Base-by-base conservation (phyloP, 1,140 invertebrate genomes). In the Brachionus rotundiformis region DNA sequence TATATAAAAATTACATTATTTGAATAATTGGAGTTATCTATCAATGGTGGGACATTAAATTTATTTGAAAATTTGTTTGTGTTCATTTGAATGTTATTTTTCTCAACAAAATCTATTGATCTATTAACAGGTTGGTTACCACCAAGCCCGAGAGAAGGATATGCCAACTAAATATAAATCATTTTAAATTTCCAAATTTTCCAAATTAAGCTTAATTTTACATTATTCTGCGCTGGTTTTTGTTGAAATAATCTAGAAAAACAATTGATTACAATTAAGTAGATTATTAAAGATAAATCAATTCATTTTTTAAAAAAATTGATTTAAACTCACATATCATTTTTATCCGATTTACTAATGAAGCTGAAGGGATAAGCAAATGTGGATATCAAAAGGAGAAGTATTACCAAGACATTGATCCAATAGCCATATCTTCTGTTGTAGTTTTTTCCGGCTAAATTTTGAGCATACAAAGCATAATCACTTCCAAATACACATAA, bases 401-500 rank as follows among this genome's bases (percentile, higher is more conserved):
- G 5, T 19, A 44, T 27, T n/a, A 27, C 68, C 11, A 41, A 19
- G 13, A 73, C 16, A 73, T 73, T 44, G 27, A 73, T 73, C 68
- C 68, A 73, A 44, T 73, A 73, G 5, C 36, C 68, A 19, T 41
- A 73, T 73, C 68, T 73, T 44, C 33, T 44, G 19, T 25, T 44
- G 19, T 73, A 41, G 2, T 27, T 23, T 27, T 44, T 73, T 1
- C 36, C 68, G 13, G 33, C 33, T n/a, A 73, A 44, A 13, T 23
- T 44, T 73, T 73, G 19, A 13, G 39, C 39, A 73, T 73, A 73
- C 23, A 19, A 11, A 27, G 68, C 36, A 39, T 73, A 19, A 73
- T 73, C 68, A 47, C 68, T 44, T 29, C 68, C 68, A 73, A 73
- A 73, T 13, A 73, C 68, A 8, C 16, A 44, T 8, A 73, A 39